Conservation (phyloP, 1,140 invertebrate genomes). For the Caenorhabditis briggsae region DNA sequence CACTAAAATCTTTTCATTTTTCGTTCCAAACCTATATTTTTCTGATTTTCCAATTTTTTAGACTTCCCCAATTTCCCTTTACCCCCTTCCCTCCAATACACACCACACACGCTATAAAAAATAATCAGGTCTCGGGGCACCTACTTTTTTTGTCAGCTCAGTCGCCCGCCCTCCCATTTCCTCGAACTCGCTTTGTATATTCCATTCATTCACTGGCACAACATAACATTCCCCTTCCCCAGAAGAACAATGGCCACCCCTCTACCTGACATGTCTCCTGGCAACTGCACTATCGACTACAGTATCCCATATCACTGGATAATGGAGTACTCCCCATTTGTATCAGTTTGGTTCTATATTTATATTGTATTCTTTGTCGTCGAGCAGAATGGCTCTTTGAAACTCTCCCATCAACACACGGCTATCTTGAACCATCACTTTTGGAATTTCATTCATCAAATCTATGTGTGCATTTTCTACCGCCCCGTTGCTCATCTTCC, state of each 20-base stretch:
- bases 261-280: neutral
- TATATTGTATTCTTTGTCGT: conserved; percentile 33
- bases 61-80: too few relatives aligned
- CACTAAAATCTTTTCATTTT: too few relatives aligned
- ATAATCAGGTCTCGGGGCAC: too few relatives aligned
- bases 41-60: too few relatives aligned
- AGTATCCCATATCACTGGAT: conserved; percentile 46
- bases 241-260: neutral
- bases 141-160: too few relatives aligned
- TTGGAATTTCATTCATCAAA: conserved; percentile 39
- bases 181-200: neutral
- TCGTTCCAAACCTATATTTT: too few relatives aligned
- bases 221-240: neutral
- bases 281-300: conserved; percentile 39
- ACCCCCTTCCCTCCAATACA: too few relatives aligned
- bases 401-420: conserved; percentile 4
- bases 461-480: conserved; percentile 41
- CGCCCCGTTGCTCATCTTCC: conserved; percentile 39
- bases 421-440: conserved; percentile 37
- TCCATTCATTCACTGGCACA: neutral
- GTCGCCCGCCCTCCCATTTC: too few relatives aligned
- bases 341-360: conserved; percentile 42
- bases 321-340: conserved; percentile 30
- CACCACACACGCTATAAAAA: too few relatives aligned
- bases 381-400: conserved; percentile 31